phyloP scores from a whole-genome alignment of 2,113 vertebrate species.

The Coracopsis vasa region DNA sequence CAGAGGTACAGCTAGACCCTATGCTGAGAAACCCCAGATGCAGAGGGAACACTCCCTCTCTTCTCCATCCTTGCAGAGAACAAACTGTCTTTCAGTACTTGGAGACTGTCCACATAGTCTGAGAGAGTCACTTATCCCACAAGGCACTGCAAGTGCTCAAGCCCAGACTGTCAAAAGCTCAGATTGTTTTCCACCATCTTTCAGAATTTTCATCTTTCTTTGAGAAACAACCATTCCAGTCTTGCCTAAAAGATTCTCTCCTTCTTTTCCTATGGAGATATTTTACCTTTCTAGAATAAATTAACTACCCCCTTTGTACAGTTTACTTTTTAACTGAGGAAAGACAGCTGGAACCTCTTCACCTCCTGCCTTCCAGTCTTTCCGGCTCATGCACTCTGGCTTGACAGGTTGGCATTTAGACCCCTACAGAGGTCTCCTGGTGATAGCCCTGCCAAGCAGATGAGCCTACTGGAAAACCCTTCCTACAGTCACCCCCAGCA shows the following conservation, averaged over 20 bases:
- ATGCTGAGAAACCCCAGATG: background rate
- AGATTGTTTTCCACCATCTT: background rate
- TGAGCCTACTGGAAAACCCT: background rate
- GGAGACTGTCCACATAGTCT: background rate
- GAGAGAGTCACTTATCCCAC: background rate
- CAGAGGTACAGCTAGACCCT: background rate
- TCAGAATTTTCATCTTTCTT: background rate
- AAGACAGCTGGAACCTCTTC: background rate
- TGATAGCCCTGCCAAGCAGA: background rate
- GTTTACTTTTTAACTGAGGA: background rate
- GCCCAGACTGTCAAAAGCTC: background rate
- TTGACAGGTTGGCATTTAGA: background rate
- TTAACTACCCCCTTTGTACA: accelerated
- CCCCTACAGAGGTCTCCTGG: background rate
- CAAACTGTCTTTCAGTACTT: background rate
- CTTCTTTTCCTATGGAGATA: background rate
- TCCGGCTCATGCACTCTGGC: background rate
- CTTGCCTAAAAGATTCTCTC: background rate
- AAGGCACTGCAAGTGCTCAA: background rate
- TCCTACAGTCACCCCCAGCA: background rate
- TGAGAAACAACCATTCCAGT: background rate
- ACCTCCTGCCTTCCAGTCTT: background rate
- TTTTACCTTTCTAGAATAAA: background rate
- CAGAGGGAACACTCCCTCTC: background rate
- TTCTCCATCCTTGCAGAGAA: background rate